Conservation (phyloP, 2,797 vertebrate genomes). For the Tarsius wallacei region DNA sequence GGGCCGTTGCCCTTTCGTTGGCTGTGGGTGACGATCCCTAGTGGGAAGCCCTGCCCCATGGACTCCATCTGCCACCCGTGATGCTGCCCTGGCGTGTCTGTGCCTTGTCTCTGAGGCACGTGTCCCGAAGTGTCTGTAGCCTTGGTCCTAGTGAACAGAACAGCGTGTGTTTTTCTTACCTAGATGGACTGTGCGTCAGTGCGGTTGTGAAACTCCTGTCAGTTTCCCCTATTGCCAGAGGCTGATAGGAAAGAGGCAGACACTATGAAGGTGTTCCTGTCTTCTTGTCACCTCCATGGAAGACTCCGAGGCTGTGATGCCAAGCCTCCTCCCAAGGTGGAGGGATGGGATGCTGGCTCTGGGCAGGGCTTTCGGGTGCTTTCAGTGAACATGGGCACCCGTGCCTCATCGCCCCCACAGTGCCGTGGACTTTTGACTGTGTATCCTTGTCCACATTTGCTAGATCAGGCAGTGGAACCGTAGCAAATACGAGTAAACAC, state of each 20-base stretch:
- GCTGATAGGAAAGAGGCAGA: not conserved
- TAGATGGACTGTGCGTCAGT: not conserved
- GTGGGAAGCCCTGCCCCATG: not conserved
- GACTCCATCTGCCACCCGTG: no score
- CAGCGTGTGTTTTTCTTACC: not conserved
- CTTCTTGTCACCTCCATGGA: not conserved
- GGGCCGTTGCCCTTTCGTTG: not conserved
- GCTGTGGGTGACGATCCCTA: not conserved
- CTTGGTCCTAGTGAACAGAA: not conserved
- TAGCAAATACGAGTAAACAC: not conserved
- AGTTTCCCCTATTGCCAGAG: not conserved
- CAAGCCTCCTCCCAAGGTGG: not conserved
- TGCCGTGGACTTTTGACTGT: not conserved
- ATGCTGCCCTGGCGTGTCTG: rapidly evolving
- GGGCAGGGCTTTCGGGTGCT: not conserved
- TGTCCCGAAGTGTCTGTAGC: not conserved
- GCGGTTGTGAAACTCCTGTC: not conserved
- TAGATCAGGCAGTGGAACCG: not conserved
- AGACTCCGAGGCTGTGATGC: not conserved
- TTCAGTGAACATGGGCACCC: not conserved
- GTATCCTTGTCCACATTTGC: not conserved
- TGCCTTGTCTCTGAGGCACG: not conserved
- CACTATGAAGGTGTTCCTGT: not conserved
- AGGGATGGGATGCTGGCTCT: not conserved
- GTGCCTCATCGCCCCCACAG: not conserved